Base-by-base conservation (phyloP, 2,888 invertebrate genomes). In the Agonum fuliginosum region DNA sequence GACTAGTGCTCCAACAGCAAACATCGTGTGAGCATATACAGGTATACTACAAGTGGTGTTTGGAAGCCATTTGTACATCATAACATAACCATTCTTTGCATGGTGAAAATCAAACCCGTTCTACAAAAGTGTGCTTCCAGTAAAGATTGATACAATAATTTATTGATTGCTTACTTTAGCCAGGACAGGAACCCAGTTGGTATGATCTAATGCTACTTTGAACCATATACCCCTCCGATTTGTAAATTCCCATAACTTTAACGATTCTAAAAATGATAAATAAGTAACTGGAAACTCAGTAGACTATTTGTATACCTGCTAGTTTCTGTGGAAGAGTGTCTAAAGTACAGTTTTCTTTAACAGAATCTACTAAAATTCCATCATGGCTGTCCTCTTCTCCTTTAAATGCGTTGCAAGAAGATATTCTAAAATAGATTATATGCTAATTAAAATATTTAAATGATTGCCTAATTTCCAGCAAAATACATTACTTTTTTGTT, bases 71-170 rank as follows among this genome's bases (percentile, higher is more conserved):
- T 91, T 91, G 82, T 91, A 93, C 90, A 97, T 90, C 89, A 93
- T 93, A 0, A 96, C 94, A 85, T 91, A 93, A 30, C 93, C 91
- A 72, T 92, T 90, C 83, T 93, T 91, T 0, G 97, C 94, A 87
- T 97, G 96, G 85, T 97, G 97, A 84, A 94, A 97, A 81, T 92
- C 92, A 85, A 97, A 97, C 14, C 94, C 95, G 84, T 91, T 90
- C 91, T 94, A 85, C 22, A 84, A 85, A 46, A 24, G 6, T 30
- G 14, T 30, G 14, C 8, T 14, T 78, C 14, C n/a, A n/a, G n/a
- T n/a, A n/a, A n/a, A n/a, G n/a, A n/a, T n/a, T n/a, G n/a, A n/a
- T n/a, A n/a, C n/a, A n/a, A n/a, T n/a, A n/a, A n/a, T n/a, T n/a
- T n/a, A n/a, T n/a, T n/a, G n/a, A n/a, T n/a, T n/a, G 72, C 41